Conservation (phyloP, 2,113 vertebrate genomes). For the Ciconia boyciana region DNA sequence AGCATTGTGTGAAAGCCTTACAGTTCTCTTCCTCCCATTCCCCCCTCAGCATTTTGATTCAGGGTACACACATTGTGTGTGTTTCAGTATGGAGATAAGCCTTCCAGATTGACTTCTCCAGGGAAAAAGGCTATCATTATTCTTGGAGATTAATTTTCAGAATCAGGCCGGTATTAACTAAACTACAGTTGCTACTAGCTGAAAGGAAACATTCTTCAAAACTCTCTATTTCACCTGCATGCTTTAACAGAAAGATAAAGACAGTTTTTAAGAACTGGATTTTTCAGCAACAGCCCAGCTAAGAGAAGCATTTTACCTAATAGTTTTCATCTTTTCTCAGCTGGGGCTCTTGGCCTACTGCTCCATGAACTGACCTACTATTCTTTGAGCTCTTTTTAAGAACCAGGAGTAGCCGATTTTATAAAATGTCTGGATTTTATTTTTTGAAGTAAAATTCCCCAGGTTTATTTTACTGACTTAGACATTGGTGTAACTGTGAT, state of each 20-base stretch:
- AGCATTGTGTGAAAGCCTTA: accelerated
- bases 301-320: neutral
- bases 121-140: neutral
- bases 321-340: neutral
- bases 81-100: neutral
- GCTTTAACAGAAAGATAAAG: neutral
- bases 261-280: neutral
- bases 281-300: neutral
- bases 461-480: neutral
- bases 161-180: neutral
- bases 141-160: neutral
- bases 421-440: neutral
- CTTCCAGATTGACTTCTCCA: neutral
- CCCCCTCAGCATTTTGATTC: neutral
- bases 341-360: neutral
- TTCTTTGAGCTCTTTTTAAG: neutral
- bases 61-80: too few relatives aligned
- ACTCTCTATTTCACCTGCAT: neutral
- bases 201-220: neutral
- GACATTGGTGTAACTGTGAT: neutral
- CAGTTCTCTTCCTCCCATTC: neutral
- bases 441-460: neutral
- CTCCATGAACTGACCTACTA: neutral
- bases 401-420: neutral
- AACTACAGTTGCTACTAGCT: neutral